Conservation (phyloP, 2,113 vertebrate genomes). For the Albula glossodonta region DNA sequence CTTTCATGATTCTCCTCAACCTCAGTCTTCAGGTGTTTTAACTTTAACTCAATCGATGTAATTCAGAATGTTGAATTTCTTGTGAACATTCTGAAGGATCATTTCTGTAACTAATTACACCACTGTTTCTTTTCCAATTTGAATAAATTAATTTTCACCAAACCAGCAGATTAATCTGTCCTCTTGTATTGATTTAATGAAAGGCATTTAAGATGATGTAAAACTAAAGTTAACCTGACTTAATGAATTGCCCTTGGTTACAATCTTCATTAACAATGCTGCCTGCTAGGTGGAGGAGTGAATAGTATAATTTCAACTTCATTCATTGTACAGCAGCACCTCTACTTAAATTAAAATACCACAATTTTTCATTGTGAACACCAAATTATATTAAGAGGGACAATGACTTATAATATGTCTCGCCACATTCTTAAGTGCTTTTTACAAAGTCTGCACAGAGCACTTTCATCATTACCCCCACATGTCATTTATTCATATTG, state of each 20-base stretch:
- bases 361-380: not conserved
- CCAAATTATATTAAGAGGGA: not conserved
- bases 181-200: constrained; percentile 8
- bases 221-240: not conserved
- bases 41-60: not conserved
- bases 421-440: not conserved
- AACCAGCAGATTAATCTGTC: constrained; percentile 21
- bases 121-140: constrained; percentile 2
- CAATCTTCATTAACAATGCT: not conserved
- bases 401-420: not conserved
- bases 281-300: not conserved
- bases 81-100: not conserved
- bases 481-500: not conserved
- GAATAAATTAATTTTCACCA: not conserved
- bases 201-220: constrained; percentile 10
- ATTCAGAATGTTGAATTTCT: not conserved
- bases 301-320: not conserved
- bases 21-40: not conserved
- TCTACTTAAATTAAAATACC: not conserved
- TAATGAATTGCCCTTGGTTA: not conserved
- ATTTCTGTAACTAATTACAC: constrained; percentile 9
- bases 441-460: not conserved
- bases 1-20: not conserved
- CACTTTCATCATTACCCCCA: not conserved
- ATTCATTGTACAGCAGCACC: not conserved